phyloP scores from a whole-genome alignment of 2,113 vertebrate genomes.

The Pelecanus crispus region DNA sequence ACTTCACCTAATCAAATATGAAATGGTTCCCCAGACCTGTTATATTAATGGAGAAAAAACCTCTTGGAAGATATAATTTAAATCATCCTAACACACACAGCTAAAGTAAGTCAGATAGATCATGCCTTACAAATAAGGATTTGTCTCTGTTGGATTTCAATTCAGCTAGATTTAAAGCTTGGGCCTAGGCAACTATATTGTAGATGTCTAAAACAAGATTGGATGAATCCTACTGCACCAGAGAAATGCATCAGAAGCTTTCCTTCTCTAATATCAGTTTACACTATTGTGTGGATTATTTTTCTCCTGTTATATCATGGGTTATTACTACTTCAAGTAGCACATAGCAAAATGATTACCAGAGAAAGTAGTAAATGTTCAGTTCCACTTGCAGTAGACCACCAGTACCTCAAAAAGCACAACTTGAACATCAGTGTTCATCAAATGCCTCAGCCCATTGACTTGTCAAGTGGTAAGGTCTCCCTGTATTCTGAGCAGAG shows the following conservation, averaged over 20 bases:
- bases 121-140: background rate
- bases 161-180: background rate
- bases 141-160: background rate
- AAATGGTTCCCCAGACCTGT: background rate
- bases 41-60: background rate
- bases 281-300: background rate
- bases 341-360: background rate
- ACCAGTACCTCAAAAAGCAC: background rate
- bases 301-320: background rate
- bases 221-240: background rate
- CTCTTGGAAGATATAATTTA: background rate
- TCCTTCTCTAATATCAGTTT: background rate
- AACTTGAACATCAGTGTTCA: background rate
- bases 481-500: background rate
- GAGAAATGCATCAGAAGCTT: background rate
- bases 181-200: background rate
- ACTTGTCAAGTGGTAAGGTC: background rate
- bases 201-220: background rate
- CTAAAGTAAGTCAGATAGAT: background rate
- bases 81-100: background rate
- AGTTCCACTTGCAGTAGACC: background rate
- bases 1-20: background rate
- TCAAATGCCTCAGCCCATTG: background rate
- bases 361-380: background rate
- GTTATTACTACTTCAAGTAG: background rate